Percentiles rank a stretch among this genome's conserved stretches.
Conservation (phyloP, 2,797 vertebrate species). For the Propithecus perrieri region DNA sequence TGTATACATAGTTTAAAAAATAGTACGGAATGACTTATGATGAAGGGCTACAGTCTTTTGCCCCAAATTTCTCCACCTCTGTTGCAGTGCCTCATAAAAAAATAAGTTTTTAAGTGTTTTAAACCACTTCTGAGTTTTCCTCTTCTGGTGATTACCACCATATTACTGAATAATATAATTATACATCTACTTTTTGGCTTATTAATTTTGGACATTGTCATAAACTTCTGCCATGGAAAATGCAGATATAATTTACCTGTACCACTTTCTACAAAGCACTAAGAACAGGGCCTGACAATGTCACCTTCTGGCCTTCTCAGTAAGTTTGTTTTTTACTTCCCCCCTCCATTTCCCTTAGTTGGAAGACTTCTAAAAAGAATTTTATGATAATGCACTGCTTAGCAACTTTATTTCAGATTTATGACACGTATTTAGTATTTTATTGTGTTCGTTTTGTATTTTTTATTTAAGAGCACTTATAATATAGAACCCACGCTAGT, state of each 20-base stretch:
- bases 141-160: neutral
- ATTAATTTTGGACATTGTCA: neutral
- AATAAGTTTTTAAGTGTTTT: neutral
- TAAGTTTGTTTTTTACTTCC: slow-evolving; percentile 26
- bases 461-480: slow-evolving; percentile 40
- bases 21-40: neutral
- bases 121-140: neutral
- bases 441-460: neutral
- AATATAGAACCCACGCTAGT: neutral
- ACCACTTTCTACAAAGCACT: neutral
- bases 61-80: neutral
- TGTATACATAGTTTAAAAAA: neutral
- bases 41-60: neutral
- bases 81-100: neutral
- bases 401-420: slow-evolving; percentile 41
- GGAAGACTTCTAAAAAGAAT: slow-evolving; percentile 20
- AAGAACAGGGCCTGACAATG: neutral
- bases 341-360: neutral
- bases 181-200: neutral
- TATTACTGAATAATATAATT: neutral
- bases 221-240: neutral
- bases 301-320: neutral
- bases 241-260: neutral
- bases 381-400: slow-evolving; percentile 24
- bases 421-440: slow-evolving; percentile 25